Conservation (phyloP, 2,888 invertebrate species). For the Lycia hirtaria region DNA sequence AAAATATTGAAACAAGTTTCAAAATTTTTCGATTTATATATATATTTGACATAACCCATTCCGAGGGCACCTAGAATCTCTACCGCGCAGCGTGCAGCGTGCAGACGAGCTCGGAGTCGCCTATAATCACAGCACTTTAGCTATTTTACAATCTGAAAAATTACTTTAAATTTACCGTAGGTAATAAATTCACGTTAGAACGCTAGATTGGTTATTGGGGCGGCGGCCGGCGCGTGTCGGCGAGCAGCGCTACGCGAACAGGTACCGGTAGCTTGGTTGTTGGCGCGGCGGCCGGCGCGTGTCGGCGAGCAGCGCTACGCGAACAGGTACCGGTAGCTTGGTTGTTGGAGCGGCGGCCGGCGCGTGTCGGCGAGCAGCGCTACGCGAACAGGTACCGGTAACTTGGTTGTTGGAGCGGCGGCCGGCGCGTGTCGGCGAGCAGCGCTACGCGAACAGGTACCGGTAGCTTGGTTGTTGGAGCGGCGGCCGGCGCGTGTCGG, state of each 20-base stretch:
- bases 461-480: conserved; percentile 77
- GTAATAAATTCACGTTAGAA: not conserved
- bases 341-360: not conserved
- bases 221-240: not conserved
- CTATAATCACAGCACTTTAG: no score
- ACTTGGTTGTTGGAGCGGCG: not conserved
- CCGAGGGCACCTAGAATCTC: no score
- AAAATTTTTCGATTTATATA: no score
- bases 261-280: no score
- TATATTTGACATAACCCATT: no score
- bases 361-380: conserved; percentile 42
- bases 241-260: no score
- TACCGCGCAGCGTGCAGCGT: no score
- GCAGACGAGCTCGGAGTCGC: no score
- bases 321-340: conserved; percentile 89
- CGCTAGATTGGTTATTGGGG: not conserved
- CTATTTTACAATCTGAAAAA: not conserved
- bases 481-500: conserved; percentile 19
- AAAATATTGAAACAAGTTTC: no score
- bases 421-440: conserved; percentile 20
- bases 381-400: conserved; percentile 89
- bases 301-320: conserved; percentile 63
- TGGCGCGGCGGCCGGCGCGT: conserved; percentile 1
- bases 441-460: conserved; percentile 86
- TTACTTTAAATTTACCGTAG: not conserved